A percentile compares a stretch with the other conserved stretches of the same genome.
phyloP scores from a whole-genome alignment of 1,140 invertebrate species.

The Grapholita molesta region DNA sequence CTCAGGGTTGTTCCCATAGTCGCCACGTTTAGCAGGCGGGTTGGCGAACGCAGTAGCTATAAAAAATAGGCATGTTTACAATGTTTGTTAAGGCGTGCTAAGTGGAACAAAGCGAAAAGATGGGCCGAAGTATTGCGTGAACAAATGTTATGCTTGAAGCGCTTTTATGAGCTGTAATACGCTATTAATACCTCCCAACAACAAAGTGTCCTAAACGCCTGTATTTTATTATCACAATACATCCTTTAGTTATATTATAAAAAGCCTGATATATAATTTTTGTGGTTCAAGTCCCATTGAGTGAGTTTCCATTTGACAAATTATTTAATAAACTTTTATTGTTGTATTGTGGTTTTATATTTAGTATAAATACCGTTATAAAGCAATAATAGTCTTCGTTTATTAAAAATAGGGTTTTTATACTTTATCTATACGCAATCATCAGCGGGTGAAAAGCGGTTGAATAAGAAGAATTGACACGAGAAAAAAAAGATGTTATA shows the following conservation, averaged over 20 bases:
- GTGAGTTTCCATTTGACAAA: not conserved
- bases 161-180: conserved; percentile 41
- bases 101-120: conserved; percentile 21
- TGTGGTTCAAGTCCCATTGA: not conserved
- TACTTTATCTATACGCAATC: too few relatives aligned
- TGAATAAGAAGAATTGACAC: too few relatives aligned
- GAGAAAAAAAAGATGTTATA: too few relatives aligned
- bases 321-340: not conserved
- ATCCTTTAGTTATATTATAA: not conserved
- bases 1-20: too few relatives aligned
- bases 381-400: too few relatives aligned
- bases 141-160: conserved; percentile 46
- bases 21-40: too few relatives aligned
- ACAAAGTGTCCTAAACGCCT: not conserved
- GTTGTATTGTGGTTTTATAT: too few relatives aligned
- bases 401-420: too few relatives aligned
- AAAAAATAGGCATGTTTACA: too few relatives aligned
- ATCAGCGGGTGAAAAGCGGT: too few relatives aligned
- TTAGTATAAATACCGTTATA: too few relatives aligned
- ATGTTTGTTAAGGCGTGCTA: not conserved
- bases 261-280: not conserved
- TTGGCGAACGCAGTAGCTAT: too few relatives aligned
- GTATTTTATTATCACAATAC: conserved; percentile 29
- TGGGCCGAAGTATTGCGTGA: conserved; percentile 28
- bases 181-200: conserved; percentile 34